A percentile compares a stretch with the other conserved stretches of the same genome.
Evolutionary conservation across 2,113 vertebrate genomes (phyloP).

Genomic region (Petrocephalus microphthalmus): DNA sequence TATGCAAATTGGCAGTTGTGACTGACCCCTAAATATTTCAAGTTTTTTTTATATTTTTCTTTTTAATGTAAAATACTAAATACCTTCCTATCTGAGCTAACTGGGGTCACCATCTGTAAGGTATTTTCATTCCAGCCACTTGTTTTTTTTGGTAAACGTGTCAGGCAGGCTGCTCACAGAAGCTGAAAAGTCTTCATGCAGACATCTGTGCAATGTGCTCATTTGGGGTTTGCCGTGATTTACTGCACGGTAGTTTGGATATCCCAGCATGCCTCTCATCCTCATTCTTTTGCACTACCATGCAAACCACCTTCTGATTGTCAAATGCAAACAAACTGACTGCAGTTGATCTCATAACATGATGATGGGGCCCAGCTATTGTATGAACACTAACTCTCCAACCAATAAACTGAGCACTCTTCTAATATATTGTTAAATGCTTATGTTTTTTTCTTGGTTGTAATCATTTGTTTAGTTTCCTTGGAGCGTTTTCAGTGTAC

Average conservation of each 20-base stretch:
- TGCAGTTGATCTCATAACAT: not conserved
- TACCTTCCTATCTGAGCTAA: not conserved
- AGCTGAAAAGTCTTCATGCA: not conserved
- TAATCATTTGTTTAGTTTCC: not conserved
- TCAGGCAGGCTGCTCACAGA: not conserved
- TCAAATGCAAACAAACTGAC: not conserved
- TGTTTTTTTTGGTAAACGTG: not conserved
- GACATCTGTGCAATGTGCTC: not conserved
- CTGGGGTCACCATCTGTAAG: not conserved
- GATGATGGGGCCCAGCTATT: not conserved
- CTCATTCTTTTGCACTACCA: not conserved
- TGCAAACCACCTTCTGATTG: not conserved
- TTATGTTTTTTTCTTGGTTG: not conserved
- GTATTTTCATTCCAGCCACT: not conserved
- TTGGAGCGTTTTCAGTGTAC: not conserved
- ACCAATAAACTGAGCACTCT: not conserved
- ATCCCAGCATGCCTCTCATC: not conserved
- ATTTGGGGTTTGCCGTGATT: conserved; percentile 1
- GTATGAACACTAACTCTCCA: not conserved
- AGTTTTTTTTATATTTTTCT: not conserved
- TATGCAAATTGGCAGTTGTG: not conserved
- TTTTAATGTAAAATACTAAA: not conserved
- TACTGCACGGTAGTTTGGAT: not conserved
- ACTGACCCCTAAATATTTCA: not conserved
- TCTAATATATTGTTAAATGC: not conserved